Evolutionary conservation across 1,140 invertebrate genomes (phyloP), one percentile per base, ranked within the genome.

Genomic region (Coptotermes formosanus): DNA sequence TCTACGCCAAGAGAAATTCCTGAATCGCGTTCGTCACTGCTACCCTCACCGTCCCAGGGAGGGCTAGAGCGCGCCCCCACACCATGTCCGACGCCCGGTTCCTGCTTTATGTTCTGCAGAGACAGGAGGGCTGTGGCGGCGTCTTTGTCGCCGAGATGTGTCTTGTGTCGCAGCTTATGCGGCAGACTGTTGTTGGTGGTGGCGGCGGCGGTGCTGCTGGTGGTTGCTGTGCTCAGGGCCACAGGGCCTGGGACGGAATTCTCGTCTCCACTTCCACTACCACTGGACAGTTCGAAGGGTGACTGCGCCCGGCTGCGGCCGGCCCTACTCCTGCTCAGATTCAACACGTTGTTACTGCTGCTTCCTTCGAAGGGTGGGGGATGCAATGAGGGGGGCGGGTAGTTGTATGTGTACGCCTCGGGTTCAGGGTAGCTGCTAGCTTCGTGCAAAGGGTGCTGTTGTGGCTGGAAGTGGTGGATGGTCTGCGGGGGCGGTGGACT

Each of bases 111-210:
- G 44, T 88, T 88, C 96, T 97, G 90, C 96, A 97, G 88, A 95
- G 95, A 89, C 96, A 96, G 4, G 96, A 93, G 6, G 93, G 90
- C 88, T 82, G 90, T 96, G 2, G 96, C 96, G 2, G 96, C 95
- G 89, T 97, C 96, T 89, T 97, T 97, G 90, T 97, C 96, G 0
- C 96, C 96, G 82, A 97, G 92, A 88, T 97, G 95, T n/a, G 95
- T 95, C 90, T 98, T 98, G 93, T 98, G 97, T 88, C 97, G 94
- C 85, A 98, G 92, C 90, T 98, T 98, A 88, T 97, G 94, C 0
- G 97, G 97, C 87, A 98, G 90, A 88, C 94, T 94, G 88, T 94
- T 95, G 89, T 94, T 94, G 88, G 94, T 95, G 89, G 94, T 93
- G 82, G 6, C 32, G 75, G 1, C 11, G 69, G 1, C 38, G 38